Conservation (phyloP, 2,888 invertebrate genomes). For the Dasysyrphus albostriatus region DNA sequence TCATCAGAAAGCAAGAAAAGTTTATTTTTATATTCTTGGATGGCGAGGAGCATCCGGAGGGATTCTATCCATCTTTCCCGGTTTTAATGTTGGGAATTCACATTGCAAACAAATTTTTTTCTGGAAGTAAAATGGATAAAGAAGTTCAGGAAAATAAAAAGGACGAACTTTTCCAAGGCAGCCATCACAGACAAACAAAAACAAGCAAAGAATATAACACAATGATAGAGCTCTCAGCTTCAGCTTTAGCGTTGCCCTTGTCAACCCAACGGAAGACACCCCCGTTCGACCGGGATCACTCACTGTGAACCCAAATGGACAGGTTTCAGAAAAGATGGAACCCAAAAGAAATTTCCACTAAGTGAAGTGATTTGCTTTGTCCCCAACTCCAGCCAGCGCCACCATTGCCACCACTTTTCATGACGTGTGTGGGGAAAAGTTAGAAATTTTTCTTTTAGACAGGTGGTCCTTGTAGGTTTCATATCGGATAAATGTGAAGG, state of each 20-base stretch:
- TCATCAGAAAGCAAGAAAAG: slow-evolving; percentile 52
- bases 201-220: slow-evolving; percentile 18
- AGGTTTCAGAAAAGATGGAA: slow-evolving; percentile 72
- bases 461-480: slow-evolving; percentile 55
- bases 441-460: slow-evolving; percentile 48
- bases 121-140: background rate
- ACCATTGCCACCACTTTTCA: background rate
- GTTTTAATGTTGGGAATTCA: slow-evolving; percentile 38
- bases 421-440: slow-evolving; percentile 54
- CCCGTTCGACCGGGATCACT: slow-evolving; percentile 68
- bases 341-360: slow-evolving; percentile 68
- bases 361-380: slow-evolving; percentile 67
- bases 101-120: slow-evolving; percentile 39
- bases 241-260: slow-evolving; percentile 53
- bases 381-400: background rate
- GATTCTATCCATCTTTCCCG: slow-evolving; percentile 39
- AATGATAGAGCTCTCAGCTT: slow-evolving; percentile 40
- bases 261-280: slow-evolving; percentile 55
- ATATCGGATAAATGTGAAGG: slow-evolving; percentile 17
- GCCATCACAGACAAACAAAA: background rate
- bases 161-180: slow-evolving; percentile 2
- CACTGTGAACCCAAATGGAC: slow-evolving; percentile 65
- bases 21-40: slow-evolving; percentile 54
- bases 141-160: slow-evolving; percentile 10
- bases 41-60: slow-evolving; percentile 12